phyloP scores from a whole-genome alignment of 2,113 vertebrate species.

The Hypomesus transpacificus region DNA sequence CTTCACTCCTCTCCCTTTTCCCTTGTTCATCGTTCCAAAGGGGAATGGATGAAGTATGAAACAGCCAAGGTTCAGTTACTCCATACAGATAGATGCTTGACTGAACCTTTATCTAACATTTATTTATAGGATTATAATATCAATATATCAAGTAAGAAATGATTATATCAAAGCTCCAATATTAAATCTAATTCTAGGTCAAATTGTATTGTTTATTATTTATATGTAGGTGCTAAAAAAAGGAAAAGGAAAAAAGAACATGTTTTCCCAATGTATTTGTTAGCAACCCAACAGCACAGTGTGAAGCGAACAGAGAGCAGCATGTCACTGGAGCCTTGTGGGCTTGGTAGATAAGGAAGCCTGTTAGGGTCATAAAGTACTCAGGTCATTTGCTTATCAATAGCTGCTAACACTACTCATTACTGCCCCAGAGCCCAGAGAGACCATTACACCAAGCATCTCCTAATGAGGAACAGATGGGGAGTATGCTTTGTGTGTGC shows the following conservation, averaged over 20 bases:
- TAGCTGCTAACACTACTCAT: slow-evolving; percentile 49
- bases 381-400: slow-evolving; percentile 34
- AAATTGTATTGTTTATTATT: too few species aligned
- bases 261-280: too few species aligned
- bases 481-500: slow-evolving; percentile 7
- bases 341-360: neutral
- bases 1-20: slow-evolving; percentile 7
- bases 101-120: too few species aligned
- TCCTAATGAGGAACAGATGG: slow-evolving; percentile 67
- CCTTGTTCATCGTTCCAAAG: neutral
- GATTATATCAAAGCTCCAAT: too few species aligned
- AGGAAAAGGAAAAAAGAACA: too few species aligned
- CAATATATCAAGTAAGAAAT: too few species aligned
- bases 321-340: too few species aligned
- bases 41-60: neutral
- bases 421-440: slow-evolving; percentile 34
- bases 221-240: too few species aligned
- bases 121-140: too few species aligned
- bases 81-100: neutral
- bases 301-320: too few species aligned
- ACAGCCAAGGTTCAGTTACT: neutral
- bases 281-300: too few species aligned
- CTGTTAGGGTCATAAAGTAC: neutral
- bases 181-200: too few species aligned
- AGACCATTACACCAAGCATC: slow-evolving; percentile 44